phyloP scores from a whole-genome alignment of 2,797 vertebrate genomes.

The Aulostomus chinensis region DNA sequence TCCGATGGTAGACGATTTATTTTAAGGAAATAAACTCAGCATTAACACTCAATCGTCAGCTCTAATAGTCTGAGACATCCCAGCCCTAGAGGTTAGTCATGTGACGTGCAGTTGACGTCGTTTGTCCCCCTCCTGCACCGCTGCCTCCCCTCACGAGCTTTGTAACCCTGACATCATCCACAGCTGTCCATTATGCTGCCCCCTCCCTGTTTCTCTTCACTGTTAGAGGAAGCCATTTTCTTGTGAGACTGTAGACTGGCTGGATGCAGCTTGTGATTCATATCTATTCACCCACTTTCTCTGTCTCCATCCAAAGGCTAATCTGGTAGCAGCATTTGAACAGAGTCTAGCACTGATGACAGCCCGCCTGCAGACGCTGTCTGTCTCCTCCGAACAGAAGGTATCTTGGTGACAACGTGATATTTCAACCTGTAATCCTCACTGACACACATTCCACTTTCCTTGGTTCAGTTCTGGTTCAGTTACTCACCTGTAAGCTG shows the following conservation, averaged over 20 bases:
- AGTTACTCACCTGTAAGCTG: slow-evolving; percentile 11
- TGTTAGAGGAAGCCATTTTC: slow-evolving; percentile 43
- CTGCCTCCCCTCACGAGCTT: slow-evolving; percentile 14
- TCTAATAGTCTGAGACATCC: background rate
- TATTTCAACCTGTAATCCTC: slow-evolving; percentile 12
- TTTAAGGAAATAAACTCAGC: background rate
- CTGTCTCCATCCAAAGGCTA: slow-evolving; percentile 77
- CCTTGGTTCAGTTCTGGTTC: slow-evolving; percentile 13
- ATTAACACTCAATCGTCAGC: background rate
- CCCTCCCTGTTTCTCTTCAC: slow-evolving; percentile 22
- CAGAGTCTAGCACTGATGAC: slow-evolving; percentile 98
- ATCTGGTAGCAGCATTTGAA: slow-evolving; percentile 96
- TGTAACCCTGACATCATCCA: slow-evolving; percentile 50
- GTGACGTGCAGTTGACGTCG: slow-evolving; percentile 11
- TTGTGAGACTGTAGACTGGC: slow-evolving; percentile 34
- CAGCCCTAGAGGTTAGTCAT: slow-evolving; percentile 23
- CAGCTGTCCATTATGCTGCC: slow-evolving; percentile 35
- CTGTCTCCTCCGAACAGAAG: slow-evolving; percentile 93
- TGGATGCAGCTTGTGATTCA: slow-evolving; percentile 47
- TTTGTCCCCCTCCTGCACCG: background rate
- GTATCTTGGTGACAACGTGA: slow-evolving; percentile 60
- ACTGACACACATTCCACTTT: slow-evolving; percentile 34
- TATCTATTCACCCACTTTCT: slow-evolving; percentile 14
- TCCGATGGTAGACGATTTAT: background rate
- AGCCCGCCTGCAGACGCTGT: slow-evolving; percentile 91